Conservation (phyloP, 2,888 invertebrate genomes). For the Pelosia muscerda region DNA sequence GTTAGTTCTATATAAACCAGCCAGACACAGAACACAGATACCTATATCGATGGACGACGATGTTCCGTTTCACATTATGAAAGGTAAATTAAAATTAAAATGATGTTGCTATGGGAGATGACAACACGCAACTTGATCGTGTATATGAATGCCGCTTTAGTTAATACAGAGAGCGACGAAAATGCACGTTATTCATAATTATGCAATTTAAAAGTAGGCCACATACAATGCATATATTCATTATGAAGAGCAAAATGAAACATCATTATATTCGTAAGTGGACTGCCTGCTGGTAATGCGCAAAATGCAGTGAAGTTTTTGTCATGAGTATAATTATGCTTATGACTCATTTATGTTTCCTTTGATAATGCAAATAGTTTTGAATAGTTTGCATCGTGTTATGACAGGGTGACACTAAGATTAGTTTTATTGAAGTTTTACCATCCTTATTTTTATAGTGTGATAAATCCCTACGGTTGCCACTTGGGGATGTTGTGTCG, state of each 20-base stretch:
- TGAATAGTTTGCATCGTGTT: neutral
- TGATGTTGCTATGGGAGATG: too few species aligned
- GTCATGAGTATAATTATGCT: slow-evolving; percentile 4
- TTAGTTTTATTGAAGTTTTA: neutral
- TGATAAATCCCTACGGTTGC: too few species aligned
- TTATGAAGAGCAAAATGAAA: neutral
- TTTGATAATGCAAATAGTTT: neutral
- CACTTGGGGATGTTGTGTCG: too few species aligned
- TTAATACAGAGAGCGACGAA: neutral
- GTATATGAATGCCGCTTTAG: neutral
- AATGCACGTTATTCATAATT: slow-evolving; percentile 3
- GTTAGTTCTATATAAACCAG: neutral
- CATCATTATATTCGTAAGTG: neutral
- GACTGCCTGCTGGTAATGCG: neutral
- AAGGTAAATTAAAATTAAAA: too few species aligned
- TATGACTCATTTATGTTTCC: neutral
- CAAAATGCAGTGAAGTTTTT: neutral
- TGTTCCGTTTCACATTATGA: too few species aligned
- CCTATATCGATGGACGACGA: too few species aligned
- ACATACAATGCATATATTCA: slow-evolving; percentile 8
- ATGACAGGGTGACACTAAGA: neutral
- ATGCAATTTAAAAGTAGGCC: slow-evolving; percentile 2
- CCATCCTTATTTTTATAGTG: too few species aligned
- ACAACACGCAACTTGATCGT: neutral
- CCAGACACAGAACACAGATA: too few species aligned